Percentiles rank a stretch among this genome's conserved stretches.
Conservation (phyloP, 2,113 vertebrate genomes). For the Zosterops japonicus region DNA sequence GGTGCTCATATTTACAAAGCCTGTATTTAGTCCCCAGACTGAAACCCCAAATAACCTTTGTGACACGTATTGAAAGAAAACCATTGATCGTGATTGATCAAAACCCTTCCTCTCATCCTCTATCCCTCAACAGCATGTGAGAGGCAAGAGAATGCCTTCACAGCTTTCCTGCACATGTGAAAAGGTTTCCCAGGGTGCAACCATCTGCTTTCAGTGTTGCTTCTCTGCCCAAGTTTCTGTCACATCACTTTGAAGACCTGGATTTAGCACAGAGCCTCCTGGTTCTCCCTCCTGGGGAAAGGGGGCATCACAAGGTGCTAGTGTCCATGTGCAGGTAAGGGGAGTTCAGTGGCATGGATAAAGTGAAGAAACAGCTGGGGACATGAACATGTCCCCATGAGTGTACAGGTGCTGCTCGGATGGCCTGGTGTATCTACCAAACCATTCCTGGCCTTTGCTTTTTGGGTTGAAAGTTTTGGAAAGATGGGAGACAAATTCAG, state of each 20-base stretch:
- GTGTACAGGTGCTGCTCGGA: neutral
- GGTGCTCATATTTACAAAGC: neutral
- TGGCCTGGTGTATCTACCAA: neutral
- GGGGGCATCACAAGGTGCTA: neutral
- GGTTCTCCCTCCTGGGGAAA: neutral
- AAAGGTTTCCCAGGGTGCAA: neutral
- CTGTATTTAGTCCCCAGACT: neutral
- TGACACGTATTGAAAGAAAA: neutral
- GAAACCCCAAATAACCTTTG: neutral
- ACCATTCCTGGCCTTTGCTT: neutral
- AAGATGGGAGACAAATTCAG: neutral
- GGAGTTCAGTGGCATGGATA: neutral
- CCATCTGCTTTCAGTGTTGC: neutral
- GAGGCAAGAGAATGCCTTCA: neutral
- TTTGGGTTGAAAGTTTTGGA: neutral
- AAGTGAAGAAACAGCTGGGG: neutral
- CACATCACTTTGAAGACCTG: fast-evolving
- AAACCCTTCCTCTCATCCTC: neutral
- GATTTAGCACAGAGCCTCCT: neutral
- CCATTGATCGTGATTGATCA: fast-evolving
- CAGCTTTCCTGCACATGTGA: neutral
- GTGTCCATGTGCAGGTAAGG: neutral
- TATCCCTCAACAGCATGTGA: fast-evolving
- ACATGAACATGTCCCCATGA: fast-evolving
- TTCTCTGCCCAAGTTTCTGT: neutral